Evolutionary conservation across 2,888 invertebrate genomes (phyloP), one percentile per base, ranked within the genome.

Genomic region (Cryptocephalus moraei): DNA sequence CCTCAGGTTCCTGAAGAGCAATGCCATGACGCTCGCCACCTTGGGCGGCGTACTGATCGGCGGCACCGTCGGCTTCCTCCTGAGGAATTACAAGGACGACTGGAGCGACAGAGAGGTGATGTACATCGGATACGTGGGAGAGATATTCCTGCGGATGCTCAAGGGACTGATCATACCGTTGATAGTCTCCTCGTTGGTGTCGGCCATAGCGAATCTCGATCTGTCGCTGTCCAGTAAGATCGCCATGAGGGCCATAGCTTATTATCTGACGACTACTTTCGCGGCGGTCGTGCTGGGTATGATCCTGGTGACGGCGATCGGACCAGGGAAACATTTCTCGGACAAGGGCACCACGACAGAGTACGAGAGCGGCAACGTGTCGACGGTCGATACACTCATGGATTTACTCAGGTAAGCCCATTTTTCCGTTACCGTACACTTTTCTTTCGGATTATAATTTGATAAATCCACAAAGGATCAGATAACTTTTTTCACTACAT

Each of bases 141-240:
- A 86, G 61, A 67, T 87, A 42, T 83, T 86, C 59, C 75, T 87
- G 54, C 73, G 82, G 51, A 84, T 86, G 81, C 73, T 87, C 45
- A 84, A 85, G 66, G 78, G 80, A 49, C 73, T 87, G 48, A 86
- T 87, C 57, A 69, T 87, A 43, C 87, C 87, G 1, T 74, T 87
- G 51, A 81, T 86, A 50, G 72, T 81, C n/a, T 74, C 80, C 2
- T 80, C 80, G 10, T 73, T 85, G 51, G 75, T 86, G 41, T 78
- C 82, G 4, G 84, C 85, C 12, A 78, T 85, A 52, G 83, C 84
- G 10, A 78, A 78, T 41, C 71, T 86, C 56, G 84, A 86, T 67
- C 73, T 83, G 22, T 75, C 74, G 38, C 69, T 85, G 33, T 83
- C 83, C 11, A 81, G 82, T 52, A 73, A 65, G 58, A 82, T 86